Percentiles rank a stretch among this genome's conserved stretches.
Conservation (phyloP, 1,140 invertebrate species). For the Proales similis region DNA sequence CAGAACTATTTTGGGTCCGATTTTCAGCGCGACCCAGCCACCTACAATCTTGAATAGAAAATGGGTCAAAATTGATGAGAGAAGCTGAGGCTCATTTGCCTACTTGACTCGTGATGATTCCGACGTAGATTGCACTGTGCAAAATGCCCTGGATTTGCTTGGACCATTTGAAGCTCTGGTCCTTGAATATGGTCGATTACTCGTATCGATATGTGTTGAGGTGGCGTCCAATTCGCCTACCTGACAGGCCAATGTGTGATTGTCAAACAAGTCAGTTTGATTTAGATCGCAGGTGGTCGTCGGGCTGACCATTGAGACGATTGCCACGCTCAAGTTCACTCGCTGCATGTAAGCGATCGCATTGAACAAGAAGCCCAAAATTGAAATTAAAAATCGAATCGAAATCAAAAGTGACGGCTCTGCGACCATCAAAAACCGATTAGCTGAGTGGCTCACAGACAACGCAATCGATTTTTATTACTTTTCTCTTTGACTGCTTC, state of each 20-base stretch:
- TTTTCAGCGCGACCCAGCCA: constrained; percentile 14
- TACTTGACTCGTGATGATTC: constrained; percentile 26
- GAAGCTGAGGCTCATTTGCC: neutral
- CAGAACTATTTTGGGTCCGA: constrained; percentile 14
- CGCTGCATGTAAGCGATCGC: constrained; percentile 29
- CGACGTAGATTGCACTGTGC: constrained; percentile 13
- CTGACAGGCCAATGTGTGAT: no score
- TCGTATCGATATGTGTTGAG: no score
- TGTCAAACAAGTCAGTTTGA: no score
- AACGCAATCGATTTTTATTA: no score
- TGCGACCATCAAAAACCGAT: neutral
- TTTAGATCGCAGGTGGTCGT: no score
- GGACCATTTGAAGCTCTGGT: constrained; percentile 16
- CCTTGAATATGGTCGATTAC: neutral
- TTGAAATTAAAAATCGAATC: constrained; percentile 14
- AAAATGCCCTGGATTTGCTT: constrained; percentile 17
- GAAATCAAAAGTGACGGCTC: neutral
- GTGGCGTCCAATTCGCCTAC: no score
- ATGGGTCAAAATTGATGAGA: neutral
- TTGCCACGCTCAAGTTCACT: constrained; percentile 31
- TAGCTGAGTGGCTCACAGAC: no score
- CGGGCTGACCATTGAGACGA: constrained; percentile 6
- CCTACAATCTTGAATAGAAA: constrained; percentile 15
- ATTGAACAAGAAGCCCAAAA: constrained; percentile 31
- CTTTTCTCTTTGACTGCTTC: no score